A percentile compares a stretch with the other conserved stretches of the same genome.
These are phyloP conservation scores for Rhinogobius similis DNA, from an alignment of 2,113 vertebrate species.

Conservation along the genomic window DNA sequence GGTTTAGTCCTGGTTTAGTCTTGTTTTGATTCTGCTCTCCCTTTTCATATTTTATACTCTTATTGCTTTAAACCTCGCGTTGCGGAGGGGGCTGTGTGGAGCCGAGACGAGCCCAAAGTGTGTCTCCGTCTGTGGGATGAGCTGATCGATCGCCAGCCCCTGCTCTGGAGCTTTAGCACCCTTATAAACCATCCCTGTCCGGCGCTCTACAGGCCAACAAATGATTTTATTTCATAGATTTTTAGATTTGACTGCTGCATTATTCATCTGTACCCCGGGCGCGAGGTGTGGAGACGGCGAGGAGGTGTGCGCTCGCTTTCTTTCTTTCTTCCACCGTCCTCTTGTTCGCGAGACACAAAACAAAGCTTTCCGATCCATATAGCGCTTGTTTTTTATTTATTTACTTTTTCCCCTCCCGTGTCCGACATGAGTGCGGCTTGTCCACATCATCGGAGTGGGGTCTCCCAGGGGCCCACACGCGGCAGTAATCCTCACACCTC, in stretches of 20 bases:
- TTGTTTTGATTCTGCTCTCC: not conserved
- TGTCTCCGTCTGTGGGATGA: conserved; percentile 63
- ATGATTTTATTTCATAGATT: conserved; percentile 75
- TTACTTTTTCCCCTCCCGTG: not conserved
- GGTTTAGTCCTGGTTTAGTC: not conserved
- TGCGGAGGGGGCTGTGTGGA: not conserved
- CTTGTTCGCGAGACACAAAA: conserved; percentile 47
- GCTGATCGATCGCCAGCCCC: conserved; percentile 63
- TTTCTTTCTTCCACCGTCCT: not conserved
- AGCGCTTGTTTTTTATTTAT: conserved; percentile 4
- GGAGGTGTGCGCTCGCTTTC: not conserved
- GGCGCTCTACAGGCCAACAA: conserved; percentile 64
- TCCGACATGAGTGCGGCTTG: conserved; percentile 58
- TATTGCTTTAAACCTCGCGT: not conserved
- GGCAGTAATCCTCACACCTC: conserved; percentile 61
- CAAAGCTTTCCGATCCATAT: conserved; percentile 33
- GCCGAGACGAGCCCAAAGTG: conserved; percentile 46
- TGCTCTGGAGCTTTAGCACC: conserved; percentile 63
- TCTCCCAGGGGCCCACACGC: conserved; percentile 55
- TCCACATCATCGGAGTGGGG: conserved; percentile 63
- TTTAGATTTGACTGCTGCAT: conserved; percentile 69
- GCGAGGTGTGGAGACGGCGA: conserved; percentile 6
- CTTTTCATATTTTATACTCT: not conserved
- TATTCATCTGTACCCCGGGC: conserved; percentile 64
- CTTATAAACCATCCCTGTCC: conserved; percentile 69